A percentile compares a stretch with the other conserved stretches of the same genome.
Conservation (phyloP, 2,888 invertebrate genomes). For the Plagodis dolabraria region DNA sequence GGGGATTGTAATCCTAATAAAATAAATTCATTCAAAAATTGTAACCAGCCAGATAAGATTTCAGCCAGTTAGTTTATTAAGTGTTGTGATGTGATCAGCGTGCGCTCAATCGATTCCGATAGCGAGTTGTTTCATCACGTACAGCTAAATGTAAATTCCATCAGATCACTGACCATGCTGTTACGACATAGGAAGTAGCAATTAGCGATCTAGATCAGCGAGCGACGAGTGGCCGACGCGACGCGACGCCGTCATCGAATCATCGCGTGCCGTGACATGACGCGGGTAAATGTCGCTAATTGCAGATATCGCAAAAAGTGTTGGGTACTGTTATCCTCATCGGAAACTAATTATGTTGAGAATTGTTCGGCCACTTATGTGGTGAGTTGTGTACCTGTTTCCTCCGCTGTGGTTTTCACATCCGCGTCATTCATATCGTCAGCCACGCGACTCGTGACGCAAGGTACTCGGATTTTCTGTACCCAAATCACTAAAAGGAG, state of each 20-base stretch:
- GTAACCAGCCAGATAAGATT: too few species aligned
- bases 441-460: too few species aligned
- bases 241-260: conserved; percentile 6
- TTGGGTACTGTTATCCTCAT: background rate
- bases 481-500: too few species aligned
- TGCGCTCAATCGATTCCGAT: conserved; percentile 4
- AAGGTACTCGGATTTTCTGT: too few species aligned
- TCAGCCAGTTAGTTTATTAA: too few species aligned
- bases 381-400: background rate
- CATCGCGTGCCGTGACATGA: conserved; percentile 19
- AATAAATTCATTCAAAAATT: too few species aligned
- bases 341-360: background rate
- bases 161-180: conserved; percentile 30
- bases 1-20: too few species aligned
- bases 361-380: background rate
- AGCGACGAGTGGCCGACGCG: conserved; percentile 10
- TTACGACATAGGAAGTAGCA: conserved; percentile 29
- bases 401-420: background rate
- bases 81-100: background rate
- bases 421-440: background rate
- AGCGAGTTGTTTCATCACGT: conserved; percentile 15
- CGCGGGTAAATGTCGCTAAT: conserved; percentile 21
- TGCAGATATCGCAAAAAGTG: conserved; percentile 1
- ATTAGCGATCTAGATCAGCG: conserved; percentile 29
- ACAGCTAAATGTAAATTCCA: conserved; percentile 27